Percentiles rank a stretch among this genome's conserved stretches.
Conservation (phyloP, 2,888 invertebrate genomes). For the Drosophila longiperda region DNA sequence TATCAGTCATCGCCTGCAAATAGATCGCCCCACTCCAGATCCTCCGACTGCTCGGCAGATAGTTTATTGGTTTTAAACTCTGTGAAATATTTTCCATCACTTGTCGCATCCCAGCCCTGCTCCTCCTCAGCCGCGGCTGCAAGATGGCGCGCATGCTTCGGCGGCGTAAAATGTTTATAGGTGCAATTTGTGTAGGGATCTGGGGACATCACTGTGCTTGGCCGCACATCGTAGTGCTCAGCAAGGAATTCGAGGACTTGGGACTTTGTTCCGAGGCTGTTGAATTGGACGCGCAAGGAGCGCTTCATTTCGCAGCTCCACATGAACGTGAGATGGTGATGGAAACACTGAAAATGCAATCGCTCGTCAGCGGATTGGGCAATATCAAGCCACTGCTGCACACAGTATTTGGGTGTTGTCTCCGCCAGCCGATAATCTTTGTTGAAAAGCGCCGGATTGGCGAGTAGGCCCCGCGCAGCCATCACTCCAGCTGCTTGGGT, state of each 20-base stretch:
- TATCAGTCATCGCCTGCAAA: constrained; percentile 64
- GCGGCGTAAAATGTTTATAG: constrained; percentile 66
- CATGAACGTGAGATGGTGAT: constrained; percentile 99
- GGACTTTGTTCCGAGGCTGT: constrained; percentile 89
- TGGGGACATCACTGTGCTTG: neutral
- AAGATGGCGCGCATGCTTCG: constrained; percentile 46
- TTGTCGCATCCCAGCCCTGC: constrained; percentile 51
- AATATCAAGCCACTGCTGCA: constrained; percentile 92
- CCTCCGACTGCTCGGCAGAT: constrained; percentile 38
- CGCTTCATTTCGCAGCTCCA: constrained; percentile 92
- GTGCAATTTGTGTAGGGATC: constrained; percentile 60
- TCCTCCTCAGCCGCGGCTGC: constrained; percentile 33
- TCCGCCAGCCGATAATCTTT: constrained; percentile 35
- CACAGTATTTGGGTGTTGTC: constrained; percentile 90
- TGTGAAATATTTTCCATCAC: constrained; percentile 79
- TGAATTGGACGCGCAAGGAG: constrained; percentile 91
- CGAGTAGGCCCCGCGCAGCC: constrained; percentile 95
- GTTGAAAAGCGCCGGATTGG: constrained; percentile 95
- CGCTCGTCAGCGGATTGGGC: constrained; percentile 87
- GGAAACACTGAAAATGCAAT: constrained; percentile 93
- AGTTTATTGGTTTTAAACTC: constrained; percentile 65
- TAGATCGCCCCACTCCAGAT: constrained; percentile 67
- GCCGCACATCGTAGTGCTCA: constrained; percentile 86
- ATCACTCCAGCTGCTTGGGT: constrained; percentile 94
- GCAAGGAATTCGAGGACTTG: constrained; percentile 90